These are phyloP conservation scores for Epizoanthus scotinus DNA, from an alignment of 92 coral and sea anemone species.

Conservation along the genomic window DNA sequence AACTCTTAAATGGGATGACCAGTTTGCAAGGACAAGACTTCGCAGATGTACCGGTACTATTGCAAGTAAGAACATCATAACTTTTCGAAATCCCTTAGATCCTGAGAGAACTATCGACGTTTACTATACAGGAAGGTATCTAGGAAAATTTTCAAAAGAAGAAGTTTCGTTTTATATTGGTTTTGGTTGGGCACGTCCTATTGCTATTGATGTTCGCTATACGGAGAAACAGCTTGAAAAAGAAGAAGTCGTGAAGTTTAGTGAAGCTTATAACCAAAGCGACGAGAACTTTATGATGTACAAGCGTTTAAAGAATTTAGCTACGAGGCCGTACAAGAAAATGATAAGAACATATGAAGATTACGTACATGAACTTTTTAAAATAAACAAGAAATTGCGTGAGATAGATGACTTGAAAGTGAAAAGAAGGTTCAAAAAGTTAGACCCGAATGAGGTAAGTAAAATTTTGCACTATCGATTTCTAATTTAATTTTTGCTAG, in stretches of 20 bases:
- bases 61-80: not conserved
- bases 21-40: not conserved
- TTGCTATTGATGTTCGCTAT: constrained; percentile 29
- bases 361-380: not conserved
- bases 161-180: constrained; percentile 40
- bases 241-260: not conserved
- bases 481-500: too few relatives aligned
- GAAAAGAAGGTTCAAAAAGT: not conserved
- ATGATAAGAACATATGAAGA: constrained; percentile 7
- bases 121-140: constrained; percentile 28
- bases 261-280: not conserved
- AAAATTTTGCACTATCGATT: too few relatives aligned
- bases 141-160: constrained; percentile 43
- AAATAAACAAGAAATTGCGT: not conserved
- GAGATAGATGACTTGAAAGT: not conserved
- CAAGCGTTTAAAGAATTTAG: not conserved
- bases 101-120: constrained; percentile 5
- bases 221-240: not conserved
- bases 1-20: not conserved
- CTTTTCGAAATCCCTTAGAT: not conserved
- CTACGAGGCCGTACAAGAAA: not conserved
- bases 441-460: constrained; percentile 35
- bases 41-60: not conserved
- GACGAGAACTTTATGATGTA: too few relatives aligned
- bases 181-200: constrained; percentile 33